These are phyloP conservation scores for Callipepla squamata DNA, from an alignment of 2,113 vertebrate genomes.

Conservation along the genomic window DNA sequence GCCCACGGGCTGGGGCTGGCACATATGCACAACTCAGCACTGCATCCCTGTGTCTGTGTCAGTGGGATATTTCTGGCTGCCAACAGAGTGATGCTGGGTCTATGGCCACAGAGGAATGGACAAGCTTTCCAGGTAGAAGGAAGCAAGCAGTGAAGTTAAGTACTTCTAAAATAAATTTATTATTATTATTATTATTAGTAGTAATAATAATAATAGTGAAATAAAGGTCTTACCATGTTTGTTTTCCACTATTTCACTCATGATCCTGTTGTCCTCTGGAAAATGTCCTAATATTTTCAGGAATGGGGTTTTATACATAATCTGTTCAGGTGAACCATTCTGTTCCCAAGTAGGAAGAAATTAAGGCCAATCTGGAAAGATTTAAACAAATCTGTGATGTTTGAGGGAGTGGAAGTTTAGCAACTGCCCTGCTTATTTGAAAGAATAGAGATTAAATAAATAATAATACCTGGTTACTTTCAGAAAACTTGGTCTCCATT, in stretches of 20 bases:
- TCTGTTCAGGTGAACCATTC: background rate
- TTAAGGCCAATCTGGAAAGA: background rate
- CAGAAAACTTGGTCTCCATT: background rate
- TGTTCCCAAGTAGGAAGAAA: background rate
- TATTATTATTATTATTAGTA: too few relatives aligned
- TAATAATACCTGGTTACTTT: background rate
- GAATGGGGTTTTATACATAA: background rate
- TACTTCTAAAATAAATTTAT: background rate
- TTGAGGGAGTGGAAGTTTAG: background rate
- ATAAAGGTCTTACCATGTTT: background rate
- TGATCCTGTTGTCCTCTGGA: background rate
- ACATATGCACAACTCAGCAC: fast-evolving
- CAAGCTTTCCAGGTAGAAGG: background rate
- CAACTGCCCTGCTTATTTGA: background rate
- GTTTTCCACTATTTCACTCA: background rate
- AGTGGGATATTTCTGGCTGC: background rate
- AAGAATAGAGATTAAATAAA: background rate
- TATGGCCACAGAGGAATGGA: fast-evolving
- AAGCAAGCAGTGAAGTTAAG: background rate
- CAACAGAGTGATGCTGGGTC: background rate
- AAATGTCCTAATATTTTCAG: background rate
- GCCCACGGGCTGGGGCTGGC: fast-evolving
- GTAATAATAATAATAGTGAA: background rate
- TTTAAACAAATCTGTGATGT: background rate
- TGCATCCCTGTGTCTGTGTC: background rate